Conservation (phyloP, 2,888 invertebrate genomes). For the Drepanosiphum platanoidis region DNA sequence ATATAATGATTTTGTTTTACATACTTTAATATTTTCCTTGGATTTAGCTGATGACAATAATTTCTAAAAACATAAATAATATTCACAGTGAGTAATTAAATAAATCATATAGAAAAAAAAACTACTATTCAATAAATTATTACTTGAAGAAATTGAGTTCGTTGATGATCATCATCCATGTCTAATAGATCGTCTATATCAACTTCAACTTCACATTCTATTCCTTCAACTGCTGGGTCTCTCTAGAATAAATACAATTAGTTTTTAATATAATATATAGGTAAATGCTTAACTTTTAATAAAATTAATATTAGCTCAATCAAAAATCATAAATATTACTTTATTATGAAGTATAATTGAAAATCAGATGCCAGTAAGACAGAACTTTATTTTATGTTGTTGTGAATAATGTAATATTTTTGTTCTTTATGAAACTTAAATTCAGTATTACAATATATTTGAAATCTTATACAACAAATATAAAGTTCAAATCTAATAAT, state of each 20-base stretch:
- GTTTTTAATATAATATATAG: background rate
- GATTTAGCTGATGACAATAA: constrained; percentile 52
- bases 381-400: too few relatives aligned
- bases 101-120: background rate
- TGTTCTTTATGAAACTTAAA: too few relatives aligned
- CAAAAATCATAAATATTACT: too few relatives aligned
- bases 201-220: constrained; percentile 80
- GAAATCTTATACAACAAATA: too few relatives aligned
- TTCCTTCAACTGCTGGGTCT: constrained; percentile 70
- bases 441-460: too few relatives aligned
- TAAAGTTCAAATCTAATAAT: too few relatives aligned
- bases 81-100: background rate
- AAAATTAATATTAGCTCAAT: too few relatives aligned
- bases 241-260: constrained; percentile 50
- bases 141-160: constrained; percentile 84
- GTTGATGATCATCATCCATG: constrained; percentile 88
- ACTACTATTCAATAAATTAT: background rate
- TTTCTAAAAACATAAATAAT: constrained; percentile 43
- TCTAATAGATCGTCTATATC: constrained; percentile 95
- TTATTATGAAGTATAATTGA: background rate
- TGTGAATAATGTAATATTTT: too few relatives aligned
- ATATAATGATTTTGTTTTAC: constrained; percentile 65
- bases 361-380: too few relatives aligned
- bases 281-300: too few relatives aligned
- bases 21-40: constrained; percentile 63